Conservation (phyloP, 2,113 vertebrate species). For the Ardeotis arabs region DNA sequence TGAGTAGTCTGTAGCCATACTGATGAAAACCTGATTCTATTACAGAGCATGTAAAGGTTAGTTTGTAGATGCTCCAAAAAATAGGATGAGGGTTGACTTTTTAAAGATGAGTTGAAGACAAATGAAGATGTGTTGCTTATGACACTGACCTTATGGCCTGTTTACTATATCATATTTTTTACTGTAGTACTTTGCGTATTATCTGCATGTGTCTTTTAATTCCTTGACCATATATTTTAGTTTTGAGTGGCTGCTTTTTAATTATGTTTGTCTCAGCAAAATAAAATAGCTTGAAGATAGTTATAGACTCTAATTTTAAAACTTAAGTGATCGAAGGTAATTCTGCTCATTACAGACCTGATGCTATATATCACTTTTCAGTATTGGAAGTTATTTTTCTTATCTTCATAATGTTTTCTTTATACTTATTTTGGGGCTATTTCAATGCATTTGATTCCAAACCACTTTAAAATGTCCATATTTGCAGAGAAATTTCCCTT, state of each 20-base stretch:
- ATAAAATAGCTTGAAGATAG: background rate
- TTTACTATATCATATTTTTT: background rate
- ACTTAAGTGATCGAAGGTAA: background rate
- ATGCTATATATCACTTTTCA: background rate
- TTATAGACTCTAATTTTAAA: background rate
- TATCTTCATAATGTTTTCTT: background rate
- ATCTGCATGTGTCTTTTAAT: background rate
- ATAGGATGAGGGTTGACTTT: background rate
- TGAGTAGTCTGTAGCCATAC: background rate
- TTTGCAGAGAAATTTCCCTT: background rate
- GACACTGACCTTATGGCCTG: background rate
- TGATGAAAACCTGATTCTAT: background rate
- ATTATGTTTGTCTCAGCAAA: background rate
- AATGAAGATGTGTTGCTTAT: background rate
- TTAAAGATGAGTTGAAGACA: background rate
- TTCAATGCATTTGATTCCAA: background rate
- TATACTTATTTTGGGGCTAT: background rate
- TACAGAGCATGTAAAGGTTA: background rate
- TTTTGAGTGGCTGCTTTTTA: background rate
- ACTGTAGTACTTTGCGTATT: background rate
- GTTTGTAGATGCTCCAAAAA: background rate
- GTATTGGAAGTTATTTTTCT: background rate
- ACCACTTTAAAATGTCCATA: background rate
- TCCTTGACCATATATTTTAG: background rate
- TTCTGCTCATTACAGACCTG: background rate